phyloP scores from a whole-genome alignment of 2,797 vertebrate species.

The Chrosomus eos region DNA sequence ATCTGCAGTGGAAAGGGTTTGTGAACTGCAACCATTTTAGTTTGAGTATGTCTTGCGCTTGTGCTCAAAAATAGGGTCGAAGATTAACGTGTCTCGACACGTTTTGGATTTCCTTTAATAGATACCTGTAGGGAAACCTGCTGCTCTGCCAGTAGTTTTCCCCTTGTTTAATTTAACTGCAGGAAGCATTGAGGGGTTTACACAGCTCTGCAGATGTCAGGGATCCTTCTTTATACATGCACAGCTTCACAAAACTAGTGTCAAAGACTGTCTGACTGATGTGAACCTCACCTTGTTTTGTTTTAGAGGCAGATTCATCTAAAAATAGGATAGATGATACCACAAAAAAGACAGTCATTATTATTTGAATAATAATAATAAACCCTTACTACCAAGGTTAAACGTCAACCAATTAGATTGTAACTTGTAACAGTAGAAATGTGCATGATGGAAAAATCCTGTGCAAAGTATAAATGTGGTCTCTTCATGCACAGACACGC shows the following conservation, averaged over 20 bases:
- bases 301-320: conserved; percentile 5
- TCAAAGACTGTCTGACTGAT: background rate
- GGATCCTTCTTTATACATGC: conserved; percentile 64
- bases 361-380: background rate
- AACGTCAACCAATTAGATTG: background rate
- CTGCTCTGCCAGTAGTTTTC: conserved; percentile 59
- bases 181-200: conserved; percentile 48
- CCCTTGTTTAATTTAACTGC: conserved; percentile 65
- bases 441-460: conserved; percentile 47
- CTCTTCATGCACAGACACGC: conserved; percentile 65
- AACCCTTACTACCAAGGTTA: background rate
- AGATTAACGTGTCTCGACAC: conserved; percentile 43
- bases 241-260: conserved; percentile 49
- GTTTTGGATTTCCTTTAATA: conserved; percentile 56
- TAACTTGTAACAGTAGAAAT: conserved; percentile 55
- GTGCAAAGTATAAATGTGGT: conserved; percentile 44
- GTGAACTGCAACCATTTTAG: background rate
- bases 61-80: conserved; percentile 2
- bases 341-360: background rate
- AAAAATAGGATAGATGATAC: background rate
- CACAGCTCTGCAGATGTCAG: conserved; percentile 41
- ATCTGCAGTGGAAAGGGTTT: background rate
- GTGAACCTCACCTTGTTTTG: background rate
- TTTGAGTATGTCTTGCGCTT: background rate
- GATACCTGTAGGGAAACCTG: conserved; percentile 58